Conservation (phyloP, 2,797 vertebrate species). For the Urocyon cinereoargenteus region DNA sequence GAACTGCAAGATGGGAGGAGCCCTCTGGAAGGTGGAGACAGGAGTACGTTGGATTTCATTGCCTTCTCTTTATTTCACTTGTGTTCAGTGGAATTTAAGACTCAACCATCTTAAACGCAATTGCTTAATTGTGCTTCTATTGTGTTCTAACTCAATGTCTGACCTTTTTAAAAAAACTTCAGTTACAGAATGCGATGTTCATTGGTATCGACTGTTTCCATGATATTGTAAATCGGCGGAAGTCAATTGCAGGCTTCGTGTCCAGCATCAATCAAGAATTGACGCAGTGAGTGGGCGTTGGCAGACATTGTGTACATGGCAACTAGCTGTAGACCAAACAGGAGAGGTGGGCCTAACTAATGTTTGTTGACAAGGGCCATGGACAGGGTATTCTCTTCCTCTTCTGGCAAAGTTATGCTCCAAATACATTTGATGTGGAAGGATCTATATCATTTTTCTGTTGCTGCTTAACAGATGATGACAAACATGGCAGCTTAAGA, state of each 20-base stretch:
- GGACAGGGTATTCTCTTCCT: background rate
- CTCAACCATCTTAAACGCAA: background rate
- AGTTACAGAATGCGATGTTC: constrained; percentile 92
- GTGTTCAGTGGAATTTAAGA: background rate
- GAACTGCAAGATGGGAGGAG: constrained; percentile 93
- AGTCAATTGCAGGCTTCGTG: constrained; percentile 92
- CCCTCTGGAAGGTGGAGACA: constrained; percentile 92
- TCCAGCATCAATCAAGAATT: constrained; percentile 90
- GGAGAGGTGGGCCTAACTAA: background rate
- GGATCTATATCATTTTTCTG: background rate
- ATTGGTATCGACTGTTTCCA: constrained; percentile 93
- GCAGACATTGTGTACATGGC: no score
- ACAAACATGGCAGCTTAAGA: background rate
- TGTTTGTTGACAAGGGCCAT: background rate
- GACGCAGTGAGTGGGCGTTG: constrained; percentile 86
- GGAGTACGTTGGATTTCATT: constrained; percentile 84
- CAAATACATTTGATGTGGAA: background rate
- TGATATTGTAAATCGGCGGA: constrained; percentile 86
- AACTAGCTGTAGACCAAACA: background rate
- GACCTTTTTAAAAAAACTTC: constrained; percentile 22
- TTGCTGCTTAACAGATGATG: background rate
- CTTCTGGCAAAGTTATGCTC: background rate
- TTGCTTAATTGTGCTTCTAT: background rate
- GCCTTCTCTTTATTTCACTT: background rate
- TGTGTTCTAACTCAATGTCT: background rate